Conservation (phyloP, 2,113 vertebrate genomes). For the Gymnarchus niloticus region DNA sequence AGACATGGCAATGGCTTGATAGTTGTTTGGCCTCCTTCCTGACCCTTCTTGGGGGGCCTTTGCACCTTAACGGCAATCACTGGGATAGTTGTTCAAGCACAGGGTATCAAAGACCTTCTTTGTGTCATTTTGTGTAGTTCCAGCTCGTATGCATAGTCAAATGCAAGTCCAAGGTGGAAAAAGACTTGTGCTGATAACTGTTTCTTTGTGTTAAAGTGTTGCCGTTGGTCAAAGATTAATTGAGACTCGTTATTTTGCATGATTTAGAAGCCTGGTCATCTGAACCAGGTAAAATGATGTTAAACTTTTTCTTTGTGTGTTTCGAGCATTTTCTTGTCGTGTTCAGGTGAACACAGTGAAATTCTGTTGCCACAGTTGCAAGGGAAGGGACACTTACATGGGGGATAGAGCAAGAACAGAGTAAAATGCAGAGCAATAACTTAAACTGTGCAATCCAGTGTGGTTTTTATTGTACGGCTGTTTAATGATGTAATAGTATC, state of each 20-base stretch:
- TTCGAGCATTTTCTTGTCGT: no score
- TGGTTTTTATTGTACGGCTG: background rate
- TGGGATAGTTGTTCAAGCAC: background rate
- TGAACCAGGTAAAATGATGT: no score
- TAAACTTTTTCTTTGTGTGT: no score
- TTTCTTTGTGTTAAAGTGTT: no score
- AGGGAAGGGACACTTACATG: no score
- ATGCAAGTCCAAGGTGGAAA: no score
- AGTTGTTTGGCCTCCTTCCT: background rate
- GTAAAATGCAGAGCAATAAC: no score
- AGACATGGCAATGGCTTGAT: no score
- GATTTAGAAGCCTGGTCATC: background rate
- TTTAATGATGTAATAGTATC: background rate
- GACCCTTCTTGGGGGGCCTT: background rate
- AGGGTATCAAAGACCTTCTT: background rate
- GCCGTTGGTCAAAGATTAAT: background rate
- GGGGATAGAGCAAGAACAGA: no score
- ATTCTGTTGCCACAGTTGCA: no score
- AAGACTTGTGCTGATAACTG: no score
- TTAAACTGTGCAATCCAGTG: background rate
- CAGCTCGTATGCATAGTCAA: background rate
- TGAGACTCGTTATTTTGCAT: background rate
- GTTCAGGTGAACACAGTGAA: no score
- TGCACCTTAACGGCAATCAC: background rate
- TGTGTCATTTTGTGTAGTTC: background rate